Evolutionary conservation across 2,797 vertebrate genomes (phyloP), one percentile per base, ranked within the genome.

Genomic region (Pteronotus mesoamericanus): DNA sequence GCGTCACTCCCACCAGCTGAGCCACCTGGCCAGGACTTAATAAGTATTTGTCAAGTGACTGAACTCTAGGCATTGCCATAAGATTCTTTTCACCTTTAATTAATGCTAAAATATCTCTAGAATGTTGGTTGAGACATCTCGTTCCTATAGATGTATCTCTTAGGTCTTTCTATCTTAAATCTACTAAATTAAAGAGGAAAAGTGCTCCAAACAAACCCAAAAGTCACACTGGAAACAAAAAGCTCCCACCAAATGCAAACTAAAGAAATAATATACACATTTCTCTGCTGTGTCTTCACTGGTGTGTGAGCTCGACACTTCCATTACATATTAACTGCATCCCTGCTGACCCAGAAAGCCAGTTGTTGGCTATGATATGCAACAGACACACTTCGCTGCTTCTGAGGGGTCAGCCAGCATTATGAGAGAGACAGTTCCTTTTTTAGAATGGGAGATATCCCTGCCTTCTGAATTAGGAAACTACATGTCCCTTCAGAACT

Each of bases 261-360:
- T 32, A 78, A 53, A 82, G 59, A 55, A 57, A 9, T 18, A 39
- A 74, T 18, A 55, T 11, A n/a, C n/a, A 82, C 14, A 29, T 37
- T n/a, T 37, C 48, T 46, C 48, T 42, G 64, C 4, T 46, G 51
- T 10, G 12, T 34, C 75, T 44, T 48, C 46, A 26, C 2, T 1
- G n/a, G n/a, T 1, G 3, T 24, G 14, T 39, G 42, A 78, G 34
- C 32, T 15, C 15, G 6, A 37, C 19, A 16, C 12, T n/a, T 4
- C 19, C 16, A 4, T 0, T 1, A 21, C 0, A 3, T 0, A 2
- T 29, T 29, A 34, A 22, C 11, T 0, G 0, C 7, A 22, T 12
- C 19, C 24, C 6, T 34, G 48, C 68, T 51, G 53, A 18, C 66
- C n/a, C 12, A 16, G 39, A 29, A 29, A 16, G 24, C 46, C 44